Conservation (phyloP, 2,113 vertebrate species). For the Gopherus evgoodei region DNA sequence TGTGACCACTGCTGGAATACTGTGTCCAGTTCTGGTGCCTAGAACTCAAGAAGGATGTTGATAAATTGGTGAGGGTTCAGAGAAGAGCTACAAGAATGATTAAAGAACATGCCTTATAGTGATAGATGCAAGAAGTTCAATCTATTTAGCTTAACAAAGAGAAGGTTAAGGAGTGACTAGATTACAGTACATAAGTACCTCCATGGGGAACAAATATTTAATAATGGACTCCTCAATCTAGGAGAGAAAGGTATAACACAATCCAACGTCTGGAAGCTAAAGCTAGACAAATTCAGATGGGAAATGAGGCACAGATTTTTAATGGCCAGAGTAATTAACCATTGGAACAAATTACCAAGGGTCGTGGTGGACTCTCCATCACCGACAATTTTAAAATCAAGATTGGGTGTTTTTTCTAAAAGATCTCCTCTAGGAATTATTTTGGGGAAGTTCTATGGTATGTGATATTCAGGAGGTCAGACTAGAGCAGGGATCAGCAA, state of each 20-base stretch:
- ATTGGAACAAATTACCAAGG: not conserved
- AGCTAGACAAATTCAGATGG: not conserved
- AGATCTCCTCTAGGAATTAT: not conserved
- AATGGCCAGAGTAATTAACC: not conserved
- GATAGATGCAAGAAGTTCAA: not conserved
- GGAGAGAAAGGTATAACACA: not conserved
- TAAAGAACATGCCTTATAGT: not conserved
- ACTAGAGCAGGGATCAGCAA: not conserved
- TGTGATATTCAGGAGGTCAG: not conserved
- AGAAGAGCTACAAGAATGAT: not conserved
- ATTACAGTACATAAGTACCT: not conserved
- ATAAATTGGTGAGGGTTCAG: not conserved
- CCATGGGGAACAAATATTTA: too few species aligned
- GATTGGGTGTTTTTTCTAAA: not conserved
- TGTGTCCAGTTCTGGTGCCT: not conserved
- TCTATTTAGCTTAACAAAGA: not conserved
- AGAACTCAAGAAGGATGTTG: not conserved
- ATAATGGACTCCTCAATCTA: not conserved
- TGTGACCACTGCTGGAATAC: not conserved
- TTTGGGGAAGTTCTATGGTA: not conserved
- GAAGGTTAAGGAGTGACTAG: not conserved
- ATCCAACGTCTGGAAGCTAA: not conserved
- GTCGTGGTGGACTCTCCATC: not conserved
- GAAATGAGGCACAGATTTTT: not conserved
- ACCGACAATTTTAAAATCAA: not conserved